Percentiles rank a stretch among this genome's conserved stretches.
phyloP scores from a whole-genome alignment of 2,888 invertebrate genomes.

The Gordius sp. region DNA sequence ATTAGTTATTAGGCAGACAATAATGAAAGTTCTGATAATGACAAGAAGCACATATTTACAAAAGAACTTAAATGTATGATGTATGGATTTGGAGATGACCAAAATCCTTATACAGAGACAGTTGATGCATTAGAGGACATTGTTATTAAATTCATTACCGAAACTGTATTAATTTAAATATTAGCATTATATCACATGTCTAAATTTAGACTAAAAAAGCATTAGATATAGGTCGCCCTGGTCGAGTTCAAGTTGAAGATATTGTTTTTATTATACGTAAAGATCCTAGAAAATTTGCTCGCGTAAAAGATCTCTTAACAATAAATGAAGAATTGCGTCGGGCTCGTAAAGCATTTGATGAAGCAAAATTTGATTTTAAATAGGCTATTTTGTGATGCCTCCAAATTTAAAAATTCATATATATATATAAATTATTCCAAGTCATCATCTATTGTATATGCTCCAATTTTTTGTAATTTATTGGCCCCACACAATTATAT shows the following conservation, averaged over 20 bases:
- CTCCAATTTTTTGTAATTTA: neutral
- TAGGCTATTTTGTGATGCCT: neutral
- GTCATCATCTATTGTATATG: no score
- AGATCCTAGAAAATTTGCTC: conserved; percentile 76
- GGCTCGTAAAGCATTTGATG: conserved; percentile 95
- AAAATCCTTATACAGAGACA: conserved; percentile 84
- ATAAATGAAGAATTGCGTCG: conserved; percentile 98
- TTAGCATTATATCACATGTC: conserved; percentile 9
- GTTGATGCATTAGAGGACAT: conserved; percentile 86
- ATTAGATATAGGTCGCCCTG: conserved; percentile 66
- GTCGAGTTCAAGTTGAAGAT: conserved; percentile 86
- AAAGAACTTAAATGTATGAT: conserved; percentile 61
- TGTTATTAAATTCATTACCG: conserved; percentile 83
- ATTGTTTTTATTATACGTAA: conserved; percentile 79
- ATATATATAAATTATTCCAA: no score
- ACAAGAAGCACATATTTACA: conserved; percentile 19
- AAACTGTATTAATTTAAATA: conserved; percentile 40
- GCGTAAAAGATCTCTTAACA: conserved; percentile 76
- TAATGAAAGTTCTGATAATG: no score
- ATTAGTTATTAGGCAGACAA: no score
- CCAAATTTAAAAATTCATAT: neutral
- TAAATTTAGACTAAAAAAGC: conserved; percentile 43
- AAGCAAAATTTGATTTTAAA: conserved; percentile 52
- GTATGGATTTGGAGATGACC: conserved; percentile 98
- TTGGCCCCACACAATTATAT: no score